Evolutionary conservation across 2,113 vertebrate genomes (phyloP).

Genomic region (Brachyhypopomus gauderio): DNA sequence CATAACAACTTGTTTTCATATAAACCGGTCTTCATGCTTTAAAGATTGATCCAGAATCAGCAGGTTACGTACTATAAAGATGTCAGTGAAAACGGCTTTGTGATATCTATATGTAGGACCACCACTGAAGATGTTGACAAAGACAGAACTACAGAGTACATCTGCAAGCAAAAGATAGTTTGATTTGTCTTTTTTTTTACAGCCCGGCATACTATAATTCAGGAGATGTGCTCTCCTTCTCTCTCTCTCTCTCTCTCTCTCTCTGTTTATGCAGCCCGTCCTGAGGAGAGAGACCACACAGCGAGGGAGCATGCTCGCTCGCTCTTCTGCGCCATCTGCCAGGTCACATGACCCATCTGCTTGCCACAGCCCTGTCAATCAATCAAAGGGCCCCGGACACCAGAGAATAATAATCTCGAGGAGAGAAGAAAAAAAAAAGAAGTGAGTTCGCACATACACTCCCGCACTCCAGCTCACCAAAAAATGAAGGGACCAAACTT

Average conservation of each 20-base stretch:
- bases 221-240: constrained; percentile 29
- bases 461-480: constrained; percentile 57
- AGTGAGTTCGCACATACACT: constrained; percentile 17
- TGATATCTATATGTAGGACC: constrained; percentile 21
- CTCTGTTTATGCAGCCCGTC: constrained; percentile 61
- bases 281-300: constrained; percentile 77
- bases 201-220: neutral
- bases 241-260: constrained; percentile 60
- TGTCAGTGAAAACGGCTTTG: neutral
- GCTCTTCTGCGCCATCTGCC: constrained; percentile 77
- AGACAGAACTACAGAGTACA: constrained; percentile 1
- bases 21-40: neutral
- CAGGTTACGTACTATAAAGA: neutral
- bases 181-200: constrained; percentile 40
- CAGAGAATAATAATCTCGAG: constrained; percentile 51
- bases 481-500: constrained; percentile 92
- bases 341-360: constrained; percentile 62
- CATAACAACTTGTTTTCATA: too few relatives aligned
- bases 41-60: neutral
- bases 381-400: constrained; percentile 48
- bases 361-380: constrained; percentile 57
- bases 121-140: constrained; percentile 35
- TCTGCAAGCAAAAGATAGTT: constrained; percentile 2
- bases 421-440: constrained; percentile 23
- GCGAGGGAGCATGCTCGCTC: constrained; percentile 73